Evolutionary conservation across 92 coral and sea anemone species (phyloP).

Genomic region (Epizoanthus ramosus): DNA sequence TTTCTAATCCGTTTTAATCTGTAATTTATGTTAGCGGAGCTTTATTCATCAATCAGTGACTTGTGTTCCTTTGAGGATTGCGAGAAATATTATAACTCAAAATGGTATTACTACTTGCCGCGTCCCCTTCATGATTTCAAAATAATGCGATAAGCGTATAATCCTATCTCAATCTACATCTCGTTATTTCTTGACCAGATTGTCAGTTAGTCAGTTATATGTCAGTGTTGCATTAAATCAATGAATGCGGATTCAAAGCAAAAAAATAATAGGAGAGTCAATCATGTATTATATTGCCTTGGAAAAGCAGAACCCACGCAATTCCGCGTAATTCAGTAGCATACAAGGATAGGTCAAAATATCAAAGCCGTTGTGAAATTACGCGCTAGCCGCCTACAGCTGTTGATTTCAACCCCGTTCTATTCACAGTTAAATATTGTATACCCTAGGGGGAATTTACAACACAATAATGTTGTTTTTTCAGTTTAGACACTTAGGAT

Average conservation of each 20-base stretch:
- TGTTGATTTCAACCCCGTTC: background rate
- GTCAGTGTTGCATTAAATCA: background rate
- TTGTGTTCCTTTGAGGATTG: too few species aligned
- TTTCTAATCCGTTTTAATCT: background rate
- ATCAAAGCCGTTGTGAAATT: background rate
- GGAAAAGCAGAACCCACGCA: background rate
- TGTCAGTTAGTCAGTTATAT: background rate
- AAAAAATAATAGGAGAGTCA: too few species aligned
- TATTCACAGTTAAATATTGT: conserved; percentile 1
- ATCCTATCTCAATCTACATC: background rate
- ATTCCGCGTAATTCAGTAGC: background rate
- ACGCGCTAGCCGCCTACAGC: background rate
- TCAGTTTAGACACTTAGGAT: too few species aligned
- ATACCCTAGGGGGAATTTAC: too few species aligned
- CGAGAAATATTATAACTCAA: background rate
- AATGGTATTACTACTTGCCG: background rate
- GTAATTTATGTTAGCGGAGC: background rate
- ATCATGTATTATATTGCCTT: background rate
- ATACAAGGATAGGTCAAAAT: background rate
- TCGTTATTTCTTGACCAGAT: background rate
- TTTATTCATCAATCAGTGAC: too few species aligned
- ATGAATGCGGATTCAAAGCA: background rate
- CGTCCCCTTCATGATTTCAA: background rate
- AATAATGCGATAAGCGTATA: background rate
- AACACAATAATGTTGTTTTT: too few species aligned